Evolutionary conservation across 2,113 vertebrate species (phyloP).

Genomic region (Zosterops japonicus): DNA sequence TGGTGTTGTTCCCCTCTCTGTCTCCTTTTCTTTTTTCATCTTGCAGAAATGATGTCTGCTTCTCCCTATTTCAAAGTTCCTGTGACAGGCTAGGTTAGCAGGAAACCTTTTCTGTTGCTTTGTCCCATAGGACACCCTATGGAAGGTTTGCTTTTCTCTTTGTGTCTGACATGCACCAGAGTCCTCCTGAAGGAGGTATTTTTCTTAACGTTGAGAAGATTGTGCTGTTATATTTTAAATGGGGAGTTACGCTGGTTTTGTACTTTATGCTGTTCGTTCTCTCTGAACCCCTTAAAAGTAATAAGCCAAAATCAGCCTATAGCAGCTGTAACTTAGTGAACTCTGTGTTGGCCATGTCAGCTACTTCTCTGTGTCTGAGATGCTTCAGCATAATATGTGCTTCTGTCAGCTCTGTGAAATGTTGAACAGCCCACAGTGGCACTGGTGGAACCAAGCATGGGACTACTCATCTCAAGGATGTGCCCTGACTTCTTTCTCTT

Average conservation of each 20-base stretch:
- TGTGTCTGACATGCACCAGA: rapidly evolving
- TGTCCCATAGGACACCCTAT: not conserved
- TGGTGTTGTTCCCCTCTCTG: not conserved
- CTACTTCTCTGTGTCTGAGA: not conserved
- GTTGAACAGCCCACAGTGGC: not conserved
- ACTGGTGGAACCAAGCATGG: not conserved
- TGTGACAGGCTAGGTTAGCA: not conserved
- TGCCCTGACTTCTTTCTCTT: not conserved
- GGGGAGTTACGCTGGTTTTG: not conserved
- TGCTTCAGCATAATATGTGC: not conserved
- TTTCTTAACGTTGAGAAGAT: not conserved
- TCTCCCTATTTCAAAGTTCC: not conserved
- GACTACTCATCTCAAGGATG: not conserved
- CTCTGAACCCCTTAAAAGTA: not conserved
- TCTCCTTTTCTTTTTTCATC: not conserved
- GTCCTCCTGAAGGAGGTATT: not conserved
- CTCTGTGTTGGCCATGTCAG: not conserved
- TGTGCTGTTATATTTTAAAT: not conserved
- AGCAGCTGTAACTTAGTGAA: not conserved
- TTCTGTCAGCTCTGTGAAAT: not conserved
- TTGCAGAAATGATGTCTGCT: not conserved
- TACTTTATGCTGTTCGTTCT: not conserved
- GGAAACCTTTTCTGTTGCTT: not conserved
- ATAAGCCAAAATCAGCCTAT: not conserved
- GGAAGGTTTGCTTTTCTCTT: not conserved